Evolutionary conservation across 2,797 vertebrate genomes (phyloP), one percentile per base, ranked within the genome.

Genomic region (Macroramphosus scolopax): DNA sequence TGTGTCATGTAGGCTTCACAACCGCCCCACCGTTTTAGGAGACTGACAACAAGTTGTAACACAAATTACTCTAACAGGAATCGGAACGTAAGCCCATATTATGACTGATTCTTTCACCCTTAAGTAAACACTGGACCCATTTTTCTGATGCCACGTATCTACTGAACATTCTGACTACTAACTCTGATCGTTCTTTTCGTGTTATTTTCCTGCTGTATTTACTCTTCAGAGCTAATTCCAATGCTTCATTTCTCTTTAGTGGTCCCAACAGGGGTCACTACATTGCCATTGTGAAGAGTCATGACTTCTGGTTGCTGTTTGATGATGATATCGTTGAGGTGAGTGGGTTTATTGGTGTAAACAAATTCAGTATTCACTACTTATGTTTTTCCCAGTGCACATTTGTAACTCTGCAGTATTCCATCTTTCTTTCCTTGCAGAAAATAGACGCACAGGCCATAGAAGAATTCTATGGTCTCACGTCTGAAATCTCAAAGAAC

Each of bases 361-460:
- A n/a, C 18, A 7, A 8, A 1, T 18, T 1, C 2, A 6, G n/a
- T n/a, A n/a, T n/a, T n/a, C n/a, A n/a, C n/a, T n/a, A n/a, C n/a
- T n/a, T n/a, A n/a, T 3, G 0, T 25, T 15, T 5, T 14, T 16
- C 24, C 28, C 0, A 8, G 6, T 25, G 15, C 5, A 6, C 5
- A 2, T 6, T 7, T 22, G 2, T 58, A 28, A 71, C 42, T 1
- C n/a, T 6, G 10, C 32, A 9, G 29, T 11, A 1, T 48, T n/a
- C 33, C 4, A 1, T 43, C 3, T 38, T 18, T 56, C 15, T 67
- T 8, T 52, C 22, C 8, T 26, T 14, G 41, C 80, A 99, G 97
- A 99, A 99, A 94, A 99, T 99, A 36, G 97, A 99, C 64, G 95
- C 96, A 37, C 97, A 99, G 91, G 97, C 97, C 76, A 98, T 99